Percentiles rank a stretch among this genome's conserved stretches.
These are phyloP conservation scores for Pristionchus exspectatus DNA, from an alignment of 2,888 invertebrate genomes.

Conservation along the genomic window DNA sequence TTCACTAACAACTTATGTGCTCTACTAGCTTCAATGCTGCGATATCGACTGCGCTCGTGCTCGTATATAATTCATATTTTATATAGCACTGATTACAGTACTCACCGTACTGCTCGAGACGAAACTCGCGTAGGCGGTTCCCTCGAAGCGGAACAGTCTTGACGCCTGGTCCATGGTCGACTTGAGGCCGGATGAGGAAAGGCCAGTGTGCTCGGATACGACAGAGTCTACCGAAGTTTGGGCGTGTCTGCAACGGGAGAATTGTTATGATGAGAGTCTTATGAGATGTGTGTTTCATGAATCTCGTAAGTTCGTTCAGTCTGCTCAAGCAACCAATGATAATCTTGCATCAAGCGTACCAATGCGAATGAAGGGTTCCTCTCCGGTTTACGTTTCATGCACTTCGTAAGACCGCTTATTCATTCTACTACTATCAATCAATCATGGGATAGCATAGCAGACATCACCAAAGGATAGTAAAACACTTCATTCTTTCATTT, in stretches of 20 bases:
- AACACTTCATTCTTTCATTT: no score
- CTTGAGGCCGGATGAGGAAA: slow-evolving; percentile 25
- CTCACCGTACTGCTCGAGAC: slow-evolving; percentile 57
- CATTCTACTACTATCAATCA: no score
- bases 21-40: slow-evolving; percentile 47
- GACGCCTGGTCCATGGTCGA: slow-evolving; percentile 29
- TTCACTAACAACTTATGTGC: slow-evolving; percentile 19
- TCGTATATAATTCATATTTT: no score
- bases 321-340: no score
- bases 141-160: slow-evolving; percentile 72
- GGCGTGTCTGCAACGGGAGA: slow-evolving; percentile 25
- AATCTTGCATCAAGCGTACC: no score
- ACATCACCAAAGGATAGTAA: no score
- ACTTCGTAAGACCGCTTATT: no score
- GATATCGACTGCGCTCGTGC: no score
- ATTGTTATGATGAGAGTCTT: not conserved
- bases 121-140: slow-evolving; percentile 66
- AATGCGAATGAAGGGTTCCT: no score
- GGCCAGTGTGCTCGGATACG: slow-evolving; percentile 52
- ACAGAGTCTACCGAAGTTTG: slow-evolving; percentile 51
- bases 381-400: no score
- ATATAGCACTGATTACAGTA: not conserved
- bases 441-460: not conserved
- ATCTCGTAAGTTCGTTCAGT: no score
- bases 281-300: not conserved